Base-by-base conservation (phyloP, 2,888 invertebrate species). In the Autographa pulchrina region DNA sequence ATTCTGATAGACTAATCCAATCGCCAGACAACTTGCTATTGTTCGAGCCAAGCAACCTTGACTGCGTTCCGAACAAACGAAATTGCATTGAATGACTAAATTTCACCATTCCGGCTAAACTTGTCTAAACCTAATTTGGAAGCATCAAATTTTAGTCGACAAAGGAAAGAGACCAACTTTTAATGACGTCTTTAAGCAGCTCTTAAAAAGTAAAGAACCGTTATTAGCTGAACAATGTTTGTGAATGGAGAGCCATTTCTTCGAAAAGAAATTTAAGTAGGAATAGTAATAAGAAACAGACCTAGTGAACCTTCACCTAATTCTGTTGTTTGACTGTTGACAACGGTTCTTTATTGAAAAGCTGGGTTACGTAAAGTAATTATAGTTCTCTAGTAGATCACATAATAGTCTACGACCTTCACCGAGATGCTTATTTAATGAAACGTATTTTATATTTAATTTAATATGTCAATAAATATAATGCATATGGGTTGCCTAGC, bases 161-260 rank as follows among this genome's bases (percentile, higher is more conserved):
- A 56, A 56, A 25, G 54, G 13, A 25, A 48, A 48, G 5, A 13
- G 20, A 8, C 13, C 5, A 20, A 20, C 54, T 56, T 56, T 25
- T 20, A 56, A 56, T 25, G 20, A 56, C 20, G 54, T 56, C 25
- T 56, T 56, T 56, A 25, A 56, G 25, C 54, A 56, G 4, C 25
- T 56, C 20, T 56, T 25, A 25, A 20, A 20, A 20, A 56, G 25
- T 20, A 9, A 56, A 56, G 54, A 7, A 13, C 54, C 20, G 54
- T 56, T 25, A 56, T 56, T 13, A 56, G 25, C 54, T 13, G 6
- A 56, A 20, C 54, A 56, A 56, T 56, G 54, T 56, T 56, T 56
- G 48, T 48, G 54, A 56, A 56, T 25, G 54, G 11, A 25, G 25
- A 25, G 54, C 9, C 20, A 56, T 56, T 56, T 4, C 4, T 13